Evolutionary conservation across 2,797 vertebrate species (phyloP).

Genomic region (Syncerus caffer): DNA sequence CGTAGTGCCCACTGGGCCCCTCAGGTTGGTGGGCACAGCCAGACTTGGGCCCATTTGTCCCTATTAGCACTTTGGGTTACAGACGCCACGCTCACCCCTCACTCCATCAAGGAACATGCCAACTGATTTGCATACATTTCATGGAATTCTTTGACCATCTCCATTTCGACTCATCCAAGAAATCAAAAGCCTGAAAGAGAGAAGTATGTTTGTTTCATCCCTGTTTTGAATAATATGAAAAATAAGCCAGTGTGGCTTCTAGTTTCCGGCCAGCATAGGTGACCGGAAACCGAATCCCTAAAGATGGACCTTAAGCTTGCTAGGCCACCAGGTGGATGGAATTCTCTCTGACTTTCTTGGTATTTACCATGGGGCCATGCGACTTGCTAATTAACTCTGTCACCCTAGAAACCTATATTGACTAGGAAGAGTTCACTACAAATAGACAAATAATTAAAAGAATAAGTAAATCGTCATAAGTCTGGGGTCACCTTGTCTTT

Average conservation of each 20-base stretch:
- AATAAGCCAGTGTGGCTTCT: not conserved
- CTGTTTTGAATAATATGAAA: not conserved
- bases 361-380: not conserved
- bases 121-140: too few relatives aligned
- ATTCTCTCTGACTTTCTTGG: not conserved
- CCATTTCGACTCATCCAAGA: not conserved
- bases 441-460: not conserved
- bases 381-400: not conserved
- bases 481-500: not conserved
- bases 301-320: too few relatives aligned
- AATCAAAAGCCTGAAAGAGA: not conserved
- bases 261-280: not conserved
- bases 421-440: not conserved
- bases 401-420: not conserved
- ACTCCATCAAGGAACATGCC: not conserved
- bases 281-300: not conserved
- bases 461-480: not conserved
- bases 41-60: too few relatives aligned
- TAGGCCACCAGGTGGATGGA: not conserved
- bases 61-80: not conserved
- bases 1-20: fast-evolving
- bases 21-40: not conserved
- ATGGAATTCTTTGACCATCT: too few relatives aligned
- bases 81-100: fast-evolving
- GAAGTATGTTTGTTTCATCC: not conserved